Conservation (phyloP, 2,888 invertebrate genomes). For the Dryadula phaetusa region DNA sequence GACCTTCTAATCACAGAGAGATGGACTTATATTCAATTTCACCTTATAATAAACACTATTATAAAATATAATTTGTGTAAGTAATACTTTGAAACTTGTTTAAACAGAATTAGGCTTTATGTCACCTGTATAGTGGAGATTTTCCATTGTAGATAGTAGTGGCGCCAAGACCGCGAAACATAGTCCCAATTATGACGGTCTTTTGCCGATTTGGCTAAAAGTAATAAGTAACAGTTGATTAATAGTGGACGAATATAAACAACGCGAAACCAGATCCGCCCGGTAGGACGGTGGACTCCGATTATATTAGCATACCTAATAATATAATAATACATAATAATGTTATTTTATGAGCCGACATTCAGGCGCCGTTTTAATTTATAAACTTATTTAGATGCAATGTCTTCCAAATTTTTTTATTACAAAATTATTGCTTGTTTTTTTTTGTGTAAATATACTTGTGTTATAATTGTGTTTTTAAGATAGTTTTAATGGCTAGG, state of each 20-base stretch:
- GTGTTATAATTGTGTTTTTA: background rate
- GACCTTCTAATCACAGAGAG: constrained; percentile 48
- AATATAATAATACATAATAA: constrained; percentile 49
- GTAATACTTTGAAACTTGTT: background rate
- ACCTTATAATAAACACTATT: background rate
- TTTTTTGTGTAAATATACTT: background rate
- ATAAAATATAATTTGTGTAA: background rate
- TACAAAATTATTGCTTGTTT: constrained; percentile 5
- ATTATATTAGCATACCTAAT: constrained; percentile 56
- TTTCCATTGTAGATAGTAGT: constrained; percentile 36
- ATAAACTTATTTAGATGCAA: constrained; percentile 36
- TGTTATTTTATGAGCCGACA: constrained; percentile 49
- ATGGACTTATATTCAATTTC: constrained; percentile 42
- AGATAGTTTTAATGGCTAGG: background rate
- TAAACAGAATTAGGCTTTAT: constrained; percentile 32
- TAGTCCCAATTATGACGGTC: constrained; percentile 45
- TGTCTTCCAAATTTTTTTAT: constrained; percentile 26
- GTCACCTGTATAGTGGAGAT: constrained; percentile 3
- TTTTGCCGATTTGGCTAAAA: constrained; percentile 57
- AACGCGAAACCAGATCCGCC: constrained; percentile 53
- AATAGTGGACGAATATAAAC: constrained; percentile 59
- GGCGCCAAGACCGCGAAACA: constrained; percentile 59
- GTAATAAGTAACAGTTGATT: constrained; percentile 52
- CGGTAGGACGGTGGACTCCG: constrained; percentile 46
- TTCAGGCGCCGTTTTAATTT: constrained; percentile 48